These are phyloP conservation scores for Doris montereyensis DNA, from an alignment of 2,888 invertebrate genomes.

Conservation along the genomic window DNA sequence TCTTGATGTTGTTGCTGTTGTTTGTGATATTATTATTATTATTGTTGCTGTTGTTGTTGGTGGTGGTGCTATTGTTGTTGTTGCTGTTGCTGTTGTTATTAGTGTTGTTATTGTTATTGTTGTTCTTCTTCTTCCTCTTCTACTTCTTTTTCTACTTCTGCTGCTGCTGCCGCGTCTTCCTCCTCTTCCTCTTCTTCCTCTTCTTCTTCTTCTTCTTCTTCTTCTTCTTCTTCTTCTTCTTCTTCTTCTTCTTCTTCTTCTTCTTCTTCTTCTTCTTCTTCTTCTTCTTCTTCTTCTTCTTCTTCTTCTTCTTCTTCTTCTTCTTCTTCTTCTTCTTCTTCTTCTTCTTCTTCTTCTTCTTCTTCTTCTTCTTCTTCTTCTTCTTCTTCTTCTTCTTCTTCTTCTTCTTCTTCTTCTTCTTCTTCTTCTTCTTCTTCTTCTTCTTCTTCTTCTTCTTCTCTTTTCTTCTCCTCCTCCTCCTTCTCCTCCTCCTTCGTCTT, in stretches of 20 bases:
- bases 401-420: slow-evolving; percentile 31
- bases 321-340: background rate
- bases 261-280: background rate
- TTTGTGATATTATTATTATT: no score
- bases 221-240: background rate
- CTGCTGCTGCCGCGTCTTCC: no score
- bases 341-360: background rate
- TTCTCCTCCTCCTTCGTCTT: background rate
- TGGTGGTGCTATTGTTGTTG: background rate
- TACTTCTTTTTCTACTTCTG: background rate
- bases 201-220: slow-evolving; percentile 18
- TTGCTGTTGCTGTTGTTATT: background rate
- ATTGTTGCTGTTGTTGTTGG: no score
- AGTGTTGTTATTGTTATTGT: background rate
- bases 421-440: slow-evolving; percentile 31
- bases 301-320: background rate
- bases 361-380: slow-evolving; percentile 23
- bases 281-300: background rate
- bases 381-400: slow-evolving; percentile 30
- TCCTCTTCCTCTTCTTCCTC: background rate
- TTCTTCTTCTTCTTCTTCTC: slow-evolving; percentile 30
- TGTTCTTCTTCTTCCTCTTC: background rate
- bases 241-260: background rate
- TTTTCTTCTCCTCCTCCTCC: slow-evolving; percentile 18
- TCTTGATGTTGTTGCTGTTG: no score